Evolutionary conservation across 2,113 vertebrate species (phyloP), one percentile per base, ranked within the genome.

Genomic region (Nannospalax galili): DNA sequence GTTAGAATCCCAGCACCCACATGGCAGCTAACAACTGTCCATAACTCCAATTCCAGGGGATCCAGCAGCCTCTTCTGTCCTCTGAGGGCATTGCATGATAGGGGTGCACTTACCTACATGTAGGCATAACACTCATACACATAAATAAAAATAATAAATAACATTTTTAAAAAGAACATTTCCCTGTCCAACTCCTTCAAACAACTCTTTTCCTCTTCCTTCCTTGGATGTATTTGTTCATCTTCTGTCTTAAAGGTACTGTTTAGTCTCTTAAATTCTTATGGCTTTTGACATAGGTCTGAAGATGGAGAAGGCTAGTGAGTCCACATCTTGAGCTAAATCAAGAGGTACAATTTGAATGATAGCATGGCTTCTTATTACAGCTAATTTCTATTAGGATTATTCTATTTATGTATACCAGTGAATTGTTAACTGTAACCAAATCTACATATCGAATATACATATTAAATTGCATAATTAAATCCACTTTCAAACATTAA

Each of bases 211-310:
- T 80, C 7, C 6, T 84, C 87, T 79, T 86, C 22, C 35, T 92
- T 95, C 26, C 28, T 91, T 80, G n/a, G 73, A 48, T 81, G 78
- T 78, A 94, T 67, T 56, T 22, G 69, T 87, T 88, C 30, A 37
- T 75, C 19, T 94, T 79, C 40, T 87, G 16, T 37, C 11, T 74
- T 89, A 72, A 62, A 58, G n/a, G 22, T 77, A 8, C 5, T 79
- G 4, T 84, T 94, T 11, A 58, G 5, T 14, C 19, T 91, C 35
- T 24, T 92, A 78, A 84, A 40, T 78, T 72, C 32, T 74, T 58
- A 87, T 22, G 82, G 11, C 3, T 35, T 26, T 77, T 89, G 45
- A 93, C 24, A 48, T 5, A 79, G 17, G 7, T 86, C n/a, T 22
- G 16, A 42, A 24, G 30, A 3, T 37, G 20, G 64, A 14, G 26